phyloP scores from a whole-genome alignment of 2,113 vertebrate genomes.

The Chaetodon auriga region DNA sequence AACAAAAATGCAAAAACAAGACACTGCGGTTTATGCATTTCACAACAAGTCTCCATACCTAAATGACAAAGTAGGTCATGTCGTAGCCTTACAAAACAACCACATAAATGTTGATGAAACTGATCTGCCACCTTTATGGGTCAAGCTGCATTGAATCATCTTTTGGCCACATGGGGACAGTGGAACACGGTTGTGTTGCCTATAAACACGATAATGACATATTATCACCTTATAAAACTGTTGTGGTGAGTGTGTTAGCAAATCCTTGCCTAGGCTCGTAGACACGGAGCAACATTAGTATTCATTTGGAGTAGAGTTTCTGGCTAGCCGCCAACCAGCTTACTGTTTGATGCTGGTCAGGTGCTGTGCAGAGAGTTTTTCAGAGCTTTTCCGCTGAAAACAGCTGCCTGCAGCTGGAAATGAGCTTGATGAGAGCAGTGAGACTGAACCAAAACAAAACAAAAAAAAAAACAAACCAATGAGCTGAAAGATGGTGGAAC shows the following conservation, averaged over 20 bases:
- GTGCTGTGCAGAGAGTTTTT: not conserved
- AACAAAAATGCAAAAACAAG: slow-evolving; percentile 34
- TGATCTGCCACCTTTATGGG: not conserved
- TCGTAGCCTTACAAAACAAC: slow-evolving; percentile 34
- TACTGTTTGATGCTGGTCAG: not conserved
- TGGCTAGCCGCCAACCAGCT: not conserved
- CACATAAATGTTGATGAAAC: not conserved
- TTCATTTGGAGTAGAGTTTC: not conserved
- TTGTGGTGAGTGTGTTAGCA: not conserved
- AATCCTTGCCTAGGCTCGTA: not conserved
- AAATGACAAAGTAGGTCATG: slow-evolving; percentile 48
- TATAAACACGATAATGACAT: slow-evolving; percentile 3
- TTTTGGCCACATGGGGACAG: not conserved
- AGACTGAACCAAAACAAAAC: not conserved
- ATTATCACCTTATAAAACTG: slow-evolving; percentile 13
- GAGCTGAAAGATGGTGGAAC: not conserved
- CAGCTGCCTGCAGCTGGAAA: not conserved
- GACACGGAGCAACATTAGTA: not conserved
- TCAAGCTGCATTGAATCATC: not conserved
- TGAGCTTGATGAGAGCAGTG: not conserved
- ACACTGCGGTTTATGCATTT: slow-evolving; percentile 43
- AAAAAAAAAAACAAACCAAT: not conserved
- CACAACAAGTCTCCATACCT: slow-evolving; percentile 52
- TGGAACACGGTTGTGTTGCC: not conserved
- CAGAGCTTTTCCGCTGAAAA: not conserved